Base-by-base conservation (phyloP, 1,140 invertebrate species). In the Gonioctena quinquepunctata region DNA sequence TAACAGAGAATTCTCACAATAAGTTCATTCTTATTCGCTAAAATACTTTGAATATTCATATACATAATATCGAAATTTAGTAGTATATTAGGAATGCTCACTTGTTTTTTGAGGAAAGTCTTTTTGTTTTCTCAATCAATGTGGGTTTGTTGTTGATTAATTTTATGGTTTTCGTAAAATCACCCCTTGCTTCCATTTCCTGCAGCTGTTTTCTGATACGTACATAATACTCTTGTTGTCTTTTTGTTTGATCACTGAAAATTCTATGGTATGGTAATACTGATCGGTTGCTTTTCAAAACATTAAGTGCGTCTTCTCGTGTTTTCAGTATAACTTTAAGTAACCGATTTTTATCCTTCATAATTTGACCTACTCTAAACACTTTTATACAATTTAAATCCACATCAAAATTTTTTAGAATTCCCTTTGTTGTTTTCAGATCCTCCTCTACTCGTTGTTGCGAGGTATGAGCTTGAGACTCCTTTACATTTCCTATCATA, bases 351-450 rank as follows among this genome's bases (percentile, higher is more conserved):
- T n/a, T n/a, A n/a, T n/a, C n/a, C n/a, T n/a, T n/a, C n/a, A n/a
- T n/a, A n/a, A n/a, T n/a, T n/a, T n/a, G n/a, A 52, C 50, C 50
- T 7, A 52, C 50, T 52, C 50, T 52, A 52, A 52, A 52, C 16
- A 52, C 50, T 52, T 52, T 52, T 52, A 52, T 52, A 52, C 16
- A 8, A 52, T 8, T 52, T 52, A 52, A 52, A 16, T 52, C 50
- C 50, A 18, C 50, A 52, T 52, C 16, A 52, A 13, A 52, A 52
- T 52, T 16, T 52, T 19, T 52, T 13, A 52, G 50, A 13, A 52
- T 8, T 1, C 18, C 50, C 16, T 52, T 52, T 11, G 16, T 16
- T 13, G 8, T 52, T 8, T 52, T 52, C 16, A 16, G 8, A 52
- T 52, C 49, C n/a, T 52, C 49, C n/a, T 52, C 49, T 52, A 11